Percentiles rank a stretch among this genome's conserved stretches.
Evolutionary conservation across 2,888 invertebrate species (phyloP).

Genomic region (Eilema depressum): DNA sequence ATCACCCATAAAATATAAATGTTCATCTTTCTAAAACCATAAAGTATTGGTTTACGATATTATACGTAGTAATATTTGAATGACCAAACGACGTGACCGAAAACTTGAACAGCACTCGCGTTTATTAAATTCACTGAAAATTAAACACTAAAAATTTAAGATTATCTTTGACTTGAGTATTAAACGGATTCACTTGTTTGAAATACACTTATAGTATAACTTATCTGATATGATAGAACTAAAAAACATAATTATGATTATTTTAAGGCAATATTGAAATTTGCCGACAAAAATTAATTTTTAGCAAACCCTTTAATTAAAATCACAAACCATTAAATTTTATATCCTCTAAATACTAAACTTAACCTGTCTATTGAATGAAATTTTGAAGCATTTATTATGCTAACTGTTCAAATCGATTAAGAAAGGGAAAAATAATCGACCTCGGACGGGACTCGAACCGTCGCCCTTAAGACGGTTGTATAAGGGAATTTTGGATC

Average conservation of each 20-base stretch:
- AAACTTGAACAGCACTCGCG: slow-evolving; percentile 48
- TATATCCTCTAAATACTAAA: not conserved
- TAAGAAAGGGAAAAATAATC: too few species aligned
- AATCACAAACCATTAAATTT: not conserved
- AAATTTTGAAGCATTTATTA: too few species aligned
- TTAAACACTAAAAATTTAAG: slow-evolving; percentile 40
- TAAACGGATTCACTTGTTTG: slow-evolving; percentile 10
- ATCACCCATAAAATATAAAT: slow-evolving; percentile 75
- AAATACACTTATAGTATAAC: slow-evolving; percentile 2
- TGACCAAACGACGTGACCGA: slow-evolving; percentile 65
- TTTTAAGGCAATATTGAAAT: too few species aligned
- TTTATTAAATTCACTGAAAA: slow-evolving; percentile 47
- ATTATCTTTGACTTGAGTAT: slow-evolving; percentile 20
- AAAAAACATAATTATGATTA: too few species aligned
- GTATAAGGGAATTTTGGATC: too few species aligned
- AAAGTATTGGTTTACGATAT: slow-evolving; percentile 67
- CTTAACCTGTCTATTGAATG: not conserved
- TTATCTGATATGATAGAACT: not conserved
- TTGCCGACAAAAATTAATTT: too few species aligned
- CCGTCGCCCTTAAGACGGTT: too few species aligned
- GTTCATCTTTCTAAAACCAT: slow-evolving; percentile 69
- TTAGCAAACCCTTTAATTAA: not conserved
- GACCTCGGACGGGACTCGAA: too few species aligned
- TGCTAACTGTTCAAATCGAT: too few species aligned
- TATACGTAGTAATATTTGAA: slow-evolving; percentile 65